Base-by-base conservation (phyloP, 2,113 vertebrate genomes). In the Balaeniceps rex region DNA sequence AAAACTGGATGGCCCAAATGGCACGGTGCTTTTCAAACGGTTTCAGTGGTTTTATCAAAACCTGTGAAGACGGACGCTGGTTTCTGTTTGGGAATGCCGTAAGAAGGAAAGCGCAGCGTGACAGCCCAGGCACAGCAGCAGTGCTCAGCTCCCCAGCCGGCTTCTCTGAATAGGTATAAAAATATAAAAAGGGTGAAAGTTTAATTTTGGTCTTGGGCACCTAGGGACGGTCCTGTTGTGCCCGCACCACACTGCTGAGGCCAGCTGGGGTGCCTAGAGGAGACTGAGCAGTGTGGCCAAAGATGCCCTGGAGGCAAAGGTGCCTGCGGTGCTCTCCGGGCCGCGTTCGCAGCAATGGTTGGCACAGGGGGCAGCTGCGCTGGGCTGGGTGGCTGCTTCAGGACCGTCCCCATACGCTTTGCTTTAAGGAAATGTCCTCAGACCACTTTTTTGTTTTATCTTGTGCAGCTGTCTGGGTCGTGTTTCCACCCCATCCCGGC, bases 271-370 rank as follows among this genome's bases (percentile, higher is more conserved):
- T 16, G 42, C 36, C 65, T 3, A 1, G 42, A 29, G 40, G 57
- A 24, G 34, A 1, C 13, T 3, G 34, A 29, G 36, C 74, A 14
- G 44, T 10, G 3, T 6, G 61, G 38, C n/a, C 64, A 13, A 14
- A 25, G 47, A 6, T n/a, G 51, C 33, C 28, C 21, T 5, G 28
- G 46, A 38, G 70, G 38, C 34, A 21, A 6, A 55, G 21, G 31
- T 23, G 61, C 69, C 44, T 9, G 10, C 28, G 70, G 29, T 47
- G 63, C 63, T 49, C 47, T 46, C 3, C 8, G n/a, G 21, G 16
- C 33, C 4, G 2, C 10, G 3, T 18, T 34, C 10, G 4, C 12
- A 38, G 57, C 19, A 2, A 11, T 3, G n/a, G 16, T 4, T 38
- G 7, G 65, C 0, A 1, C n/a, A 3, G 86, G 66, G 28, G 34